Evolutionary conservation across 2,888 invertebrate genomes (phyloP).

Genomic region (Clostera curtula): DNA sequence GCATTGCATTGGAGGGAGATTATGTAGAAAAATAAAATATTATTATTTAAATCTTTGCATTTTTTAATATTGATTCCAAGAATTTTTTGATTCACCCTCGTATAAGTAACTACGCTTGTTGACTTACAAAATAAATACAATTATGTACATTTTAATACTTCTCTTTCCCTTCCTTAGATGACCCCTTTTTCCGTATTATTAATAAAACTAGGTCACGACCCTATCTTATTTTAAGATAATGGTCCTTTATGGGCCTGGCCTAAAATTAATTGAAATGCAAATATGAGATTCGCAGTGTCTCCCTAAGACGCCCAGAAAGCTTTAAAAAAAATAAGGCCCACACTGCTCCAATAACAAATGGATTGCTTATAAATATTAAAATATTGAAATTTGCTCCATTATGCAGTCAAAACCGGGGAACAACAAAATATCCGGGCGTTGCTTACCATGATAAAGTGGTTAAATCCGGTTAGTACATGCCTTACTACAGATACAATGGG

Average conservation of each 20-base stretch:
- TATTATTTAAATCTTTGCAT: no score
- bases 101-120: no score
- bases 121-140: no score
- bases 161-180: no score
- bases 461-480: conserved; percentile 33
- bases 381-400: conserved; percentile 56
- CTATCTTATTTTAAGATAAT: conserved; percentile 13
- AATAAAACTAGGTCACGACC: conserved; percentile 3
- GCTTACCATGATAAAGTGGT: conserved; percentile 45
- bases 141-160: no score
- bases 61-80: no score
- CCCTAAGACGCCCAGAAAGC: conserved; percentile 8
- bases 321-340: conserved; percentile 19
- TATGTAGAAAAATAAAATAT: no score
- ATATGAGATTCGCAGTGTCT: conserved; percentile 18
- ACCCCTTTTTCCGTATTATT: no score
- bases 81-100: no score
- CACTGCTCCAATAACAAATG: conserved; percentile 38
- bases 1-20: no score
- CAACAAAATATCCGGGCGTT: conserved; percentile 46
- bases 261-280: conserved; percentile 19
- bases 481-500: conserved; percentile 16
- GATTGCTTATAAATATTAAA: conserved; percentile 59
- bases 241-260: conserved; percentile 11
- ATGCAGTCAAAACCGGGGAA: conserved; percentile 51